Evolutionary conservation across 1,140 invertebrate genomes (phyloP), one percentile per base, ranked within the genome.

Genomic region (Bombus impatiens): DNA sequence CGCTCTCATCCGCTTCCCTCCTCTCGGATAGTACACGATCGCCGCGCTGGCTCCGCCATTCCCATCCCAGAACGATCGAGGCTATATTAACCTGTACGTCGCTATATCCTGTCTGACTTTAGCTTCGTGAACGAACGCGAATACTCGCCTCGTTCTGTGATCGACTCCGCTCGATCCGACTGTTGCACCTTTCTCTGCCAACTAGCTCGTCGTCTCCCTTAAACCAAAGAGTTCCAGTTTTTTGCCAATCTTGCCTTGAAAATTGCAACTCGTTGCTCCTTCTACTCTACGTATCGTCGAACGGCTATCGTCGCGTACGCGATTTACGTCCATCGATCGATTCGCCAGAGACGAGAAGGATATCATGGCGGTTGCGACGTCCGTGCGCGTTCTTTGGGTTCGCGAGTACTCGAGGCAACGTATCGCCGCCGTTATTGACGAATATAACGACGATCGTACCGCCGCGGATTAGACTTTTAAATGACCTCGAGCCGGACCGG

Each of bases 61-160:
- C 92, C 89, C 90, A 91, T 90, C 91, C 90, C 90, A 62, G 59
- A 92, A 70, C 89, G 91, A 93, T 94, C 91, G 89, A 91, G 88
- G 87, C 88, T 92, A 89, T 93, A 94, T 94, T 93, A 93, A 93
- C 92, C 92, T 86, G 86, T 87, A 42, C 89, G 87, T 88, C 89
- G 90, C 91, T 84, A 37, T 83, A 82, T 74, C 77, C 72, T 67
- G 84, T n/a, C 80, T 68, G 80, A 87, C 77, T 74, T 79, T 85
- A 53, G 74, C 65, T 53, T 53, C 47, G 47, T 8, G 5, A 53
- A 53, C 47, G 47, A 53, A 53, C 47, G 47, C 47, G 47, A 53
- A 53, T 53, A 53, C 47, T 53, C 18, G 47, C 44, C 62, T 47
- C 77, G 40, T 72, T 78, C 68, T n/a, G 42, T 62, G 62, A 72